Evolutionary conservation across 2,113 vertebrate species (phyloP).

Genomic region (Trachemys scripta): DNA sequence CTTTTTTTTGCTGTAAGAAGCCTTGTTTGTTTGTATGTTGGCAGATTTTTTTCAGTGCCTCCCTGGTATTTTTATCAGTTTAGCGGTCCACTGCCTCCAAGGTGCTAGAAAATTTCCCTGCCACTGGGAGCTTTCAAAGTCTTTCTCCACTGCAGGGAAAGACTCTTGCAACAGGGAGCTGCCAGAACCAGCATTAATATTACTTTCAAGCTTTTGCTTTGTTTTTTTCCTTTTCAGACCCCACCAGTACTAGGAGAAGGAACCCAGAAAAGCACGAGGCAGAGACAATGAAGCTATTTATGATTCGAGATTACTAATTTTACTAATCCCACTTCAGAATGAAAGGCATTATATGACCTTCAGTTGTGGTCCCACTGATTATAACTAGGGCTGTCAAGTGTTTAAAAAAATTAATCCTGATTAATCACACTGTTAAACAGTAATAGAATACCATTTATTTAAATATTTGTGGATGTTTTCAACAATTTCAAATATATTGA

Average conservation of each 20-base stretch:
- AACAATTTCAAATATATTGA: too few species aligned
- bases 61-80: not conserved
- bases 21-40: too few species aligned
- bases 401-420: too few species aligned
- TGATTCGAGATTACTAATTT: too few species aligned
- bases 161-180: not conserved
- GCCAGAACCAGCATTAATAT: not conserved
- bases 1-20: too few species aligned
- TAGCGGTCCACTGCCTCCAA: not conserved
- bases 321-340: not conserved
- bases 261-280: not conserved
- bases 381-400: too few species aligned
- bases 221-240: not conserved
- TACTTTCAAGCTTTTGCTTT: not conserved
- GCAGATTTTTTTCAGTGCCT: not conserved
- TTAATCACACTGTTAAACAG: too few species aligned
- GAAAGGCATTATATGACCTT: not conserved
- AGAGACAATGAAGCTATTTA: too few species aligned
- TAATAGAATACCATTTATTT: too few species aligned
- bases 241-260: not conserved
- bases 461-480: too few species aligned
- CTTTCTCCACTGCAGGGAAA: not conserved
- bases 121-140: not conserved
- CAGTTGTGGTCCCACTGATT: too few species aligned
- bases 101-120: not conserved